Evolutionary conservation across 2,888 invertebrate species (phyloP).

Genomic region (Chymomyza procnemis): DNA sequence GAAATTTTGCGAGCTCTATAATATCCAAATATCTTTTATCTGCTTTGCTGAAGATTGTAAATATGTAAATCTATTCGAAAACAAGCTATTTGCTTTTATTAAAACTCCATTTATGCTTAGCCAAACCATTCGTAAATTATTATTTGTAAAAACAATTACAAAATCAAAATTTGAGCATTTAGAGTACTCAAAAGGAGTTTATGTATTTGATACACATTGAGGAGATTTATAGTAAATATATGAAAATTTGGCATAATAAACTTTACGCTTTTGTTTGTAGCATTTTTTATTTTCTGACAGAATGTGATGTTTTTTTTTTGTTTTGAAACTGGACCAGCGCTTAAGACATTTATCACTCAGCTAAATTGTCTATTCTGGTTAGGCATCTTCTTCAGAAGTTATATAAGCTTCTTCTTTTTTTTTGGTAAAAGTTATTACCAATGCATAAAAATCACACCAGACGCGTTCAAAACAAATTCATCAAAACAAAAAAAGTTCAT

Average conservation of each 20-base stretch:
- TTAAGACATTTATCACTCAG: neutral
- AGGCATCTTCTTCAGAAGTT: neutral
- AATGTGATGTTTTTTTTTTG: no score
- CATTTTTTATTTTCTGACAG: neutral
- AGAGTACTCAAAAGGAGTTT: neutral
- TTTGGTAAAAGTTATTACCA: slow-evolving; percentile 29
- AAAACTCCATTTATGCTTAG: no score
- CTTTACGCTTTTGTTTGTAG: neutral
- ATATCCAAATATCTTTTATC: no score
- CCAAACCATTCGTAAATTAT: no score
- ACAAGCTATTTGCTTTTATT: no score
- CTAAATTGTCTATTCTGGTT: neutral
- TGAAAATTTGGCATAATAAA: neutral
- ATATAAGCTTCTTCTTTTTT: neutral
- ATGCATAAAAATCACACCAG: slow-evolving; percentile 51
- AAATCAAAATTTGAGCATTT: no score
- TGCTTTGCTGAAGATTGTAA: no score
- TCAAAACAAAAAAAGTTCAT: slow-evolving; percentile 64
- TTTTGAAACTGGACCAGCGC: neutral
- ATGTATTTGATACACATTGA: neutral
- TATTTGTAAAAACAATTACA: no score
- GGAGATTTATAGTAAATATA: neutral
- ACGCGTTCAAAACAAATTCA: slow-evolving; percentile 60
- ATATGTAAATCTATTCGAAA: no score
- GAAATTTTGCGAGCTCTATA: no score